phyloP scores from a whole-genome alignment of 92 coral and sea anemone genomes.

The Diadumene lineata region DNA sequence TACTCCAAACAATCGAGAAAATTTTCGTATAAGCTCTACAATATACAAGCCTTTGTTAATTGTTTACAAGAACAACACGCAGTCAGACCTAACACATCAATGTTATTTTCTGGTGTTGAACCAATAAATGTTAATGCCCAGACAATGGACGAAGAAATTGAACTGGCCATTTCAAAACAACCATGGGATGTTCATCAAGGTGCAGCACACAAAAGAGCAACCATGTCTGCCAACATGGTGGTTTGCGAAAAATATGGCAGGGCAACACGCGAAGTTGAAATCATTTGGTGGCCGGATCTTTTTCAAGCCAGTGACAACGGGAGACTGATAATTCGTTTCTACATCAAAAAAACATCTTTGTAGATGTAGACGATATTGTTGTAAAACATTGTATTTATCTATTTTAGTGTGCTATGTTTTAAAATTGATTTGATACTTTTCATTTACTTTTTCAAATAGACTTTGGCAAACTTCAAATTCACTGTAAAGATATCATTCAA shows the following conservation, averaged over 20 bases:
- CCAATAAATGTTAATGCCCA: too few relatives aligned
- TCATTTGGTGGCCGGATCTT: conserved; percentile 13
- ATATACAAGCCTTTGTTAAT: background rate
- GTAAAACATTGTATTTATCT: too few relatives aligned
- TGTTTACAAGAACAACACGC: background rate
- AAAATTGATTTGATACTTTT: too few relatives aligned
- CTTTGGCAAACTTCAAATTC: too few relatives aligned
- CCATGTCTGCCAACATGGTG: conserved; percentile 4
- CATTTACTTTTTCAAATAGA: too few relatives aligned
- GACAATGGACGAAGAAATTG: too few relatives aligned
- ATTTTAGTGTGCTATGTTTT: too few relatives aligned
- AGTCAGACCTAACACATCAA: background rate
- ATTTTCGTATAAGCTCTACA: background rate
- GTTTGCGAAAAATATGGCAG: conserved; percentile 7
- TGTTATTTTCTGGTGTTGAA: conserved; percentile 5
- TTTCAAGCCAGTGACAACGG: conserved; percentile 7
- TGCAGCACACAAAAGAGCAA: too few relatives aligned
- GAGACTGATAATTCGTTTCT: conserved; percentile 7
- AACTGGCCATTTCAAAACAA: too few relatives aligned
- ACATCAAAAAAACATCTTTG: conserved; percentile 3
- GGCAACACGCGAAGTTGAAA: conserved; percentile 9
- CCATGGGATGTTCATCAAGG: too few relatives aligned
- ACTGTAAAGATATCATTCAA: too few relatives aligned
- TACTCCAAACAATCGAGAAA: background rate
- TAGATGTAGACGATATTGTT: background rate